Conservation (phyloP, 2,113 vertebrate genomes). For the Tachysurus vachellii region DNA sequence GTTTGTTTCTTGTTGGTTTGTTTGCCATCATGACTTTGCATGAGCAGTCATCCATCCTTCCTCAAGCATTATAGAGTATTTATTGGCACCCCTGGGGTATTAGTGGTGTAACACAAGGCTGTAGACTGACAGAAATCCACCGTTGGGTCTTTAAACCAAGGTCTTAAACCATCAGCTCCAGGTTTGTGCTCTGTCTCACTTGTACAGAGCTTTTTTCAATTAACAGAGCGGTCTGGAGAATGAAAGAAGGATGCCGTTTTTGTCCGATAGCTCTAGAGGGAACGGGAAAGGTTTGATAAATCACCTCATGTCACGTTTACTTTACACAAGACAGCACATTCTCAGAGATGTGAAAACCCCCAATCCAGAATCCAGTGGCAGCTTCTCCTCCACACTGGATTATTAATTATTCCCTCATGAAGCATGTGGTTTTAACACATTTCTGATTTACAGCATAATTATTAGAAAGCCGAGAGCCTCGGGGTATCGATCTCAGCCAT, state of each 20-base stretch:
- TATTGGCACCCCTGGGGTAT: background rate
- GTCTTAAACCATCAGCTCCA: background rate
- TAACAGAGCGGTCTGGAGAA: background rate
- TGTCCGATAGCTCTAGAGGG: no score
- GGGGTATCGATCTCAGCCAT: background rate
- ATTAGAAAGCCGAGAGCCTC: background rate
- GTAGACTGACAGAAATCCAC: background rate
- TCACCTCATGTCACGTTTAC: background rate
- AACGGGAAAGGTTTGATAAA: background rate
- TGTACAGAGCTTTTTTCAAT: background rate
- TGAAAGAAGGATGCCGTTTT: background rate
- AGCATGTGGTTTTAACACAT: conserved; percentile 10
- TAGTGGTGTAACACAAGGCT: background rate
- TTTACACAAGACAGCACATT: background rate
- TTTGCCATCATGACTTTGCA: background rate
- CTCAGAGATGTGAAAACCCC: background rate
- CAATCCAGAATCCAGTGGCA: background rate
- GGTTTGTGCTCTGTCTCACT: background rate
- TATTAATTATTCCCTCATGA: conserved; percentile 17
- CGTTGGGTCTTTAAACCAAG: background rate
- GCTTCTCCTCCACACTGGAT: background rate
- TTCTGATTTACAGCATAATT: conserved; percentile 20
- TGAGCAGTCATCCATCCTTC: background rate
- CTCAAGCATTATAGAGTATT: background rate
- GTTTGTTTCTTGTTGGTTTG: background rate